A percentile compares a stretch with the other conserved stretches of the same genome.
Evolutionary conservation across 92 coral and sea anemone genomes (phyloP).

Genomic region (Phenganax subtilis): DNA sequence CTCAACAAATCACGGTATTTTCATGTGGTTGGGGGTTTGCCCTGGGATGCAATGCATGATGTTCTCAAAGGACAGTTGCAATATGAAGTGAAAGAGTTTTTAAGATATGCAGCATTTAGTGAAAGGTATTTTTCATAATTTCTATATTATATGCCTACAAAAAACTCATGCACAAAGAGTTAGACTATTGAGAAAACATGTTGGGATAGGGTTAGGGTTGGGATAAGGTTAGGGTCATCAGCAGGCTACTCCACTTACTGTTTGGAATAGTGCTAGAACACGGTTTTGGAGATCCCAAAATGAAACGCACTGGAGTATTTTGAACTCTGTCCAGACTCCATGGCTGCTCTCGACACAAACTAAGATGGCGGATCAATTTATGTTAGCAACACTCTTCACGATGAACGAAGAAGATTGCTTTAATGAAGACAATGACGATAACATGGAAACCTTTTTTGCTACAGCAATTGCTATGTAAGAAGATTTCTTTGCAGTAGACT

Average conservation of each 20-base stretch:
- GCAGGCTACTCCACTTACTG: constrained; percentile 11
- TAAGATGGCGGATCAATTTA: neutral
- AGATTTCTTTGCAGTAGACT: neutral
- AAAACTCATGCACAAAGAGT: constrained; percentile 4
- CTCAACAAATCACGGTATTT: constrained; percentile 34
- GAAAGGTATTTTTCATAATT: too few species aligned
- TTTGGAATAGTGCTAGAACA: neutral
- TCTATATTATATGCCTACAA: too few species aligned
- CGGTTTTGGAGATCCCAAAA: neutral
- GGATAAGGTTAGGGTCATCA: too few species aligned
- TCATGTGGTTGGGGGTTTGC: constrained; percentile 38
- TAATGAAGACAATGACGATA: neutral
- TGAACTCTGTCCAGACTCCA: neutral
- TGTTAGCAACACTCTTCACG: neutral
- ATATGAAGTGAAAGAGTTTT: constrained; percentile 39
- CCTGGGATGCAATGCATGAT: constrained; percentile 49
- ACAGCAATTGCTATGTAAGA: neutral
- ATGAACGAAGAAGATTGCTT: neutral
- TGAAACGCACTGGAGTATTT: neutral
- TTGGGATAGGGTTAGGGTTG: too few species aligned
- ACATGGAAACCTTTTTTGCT: neutral
- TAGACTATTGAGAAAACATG: too few species aligned
- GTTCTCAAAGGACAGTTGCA: constrained; percentile 33
- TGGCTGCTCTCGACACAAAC: neutral
- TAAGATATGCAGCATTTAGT: neutral